Evolutionary conservation across 2,797 vertebrate genomes (phyloP).

Genomic region (Astyanax mexicanus): DNA sequence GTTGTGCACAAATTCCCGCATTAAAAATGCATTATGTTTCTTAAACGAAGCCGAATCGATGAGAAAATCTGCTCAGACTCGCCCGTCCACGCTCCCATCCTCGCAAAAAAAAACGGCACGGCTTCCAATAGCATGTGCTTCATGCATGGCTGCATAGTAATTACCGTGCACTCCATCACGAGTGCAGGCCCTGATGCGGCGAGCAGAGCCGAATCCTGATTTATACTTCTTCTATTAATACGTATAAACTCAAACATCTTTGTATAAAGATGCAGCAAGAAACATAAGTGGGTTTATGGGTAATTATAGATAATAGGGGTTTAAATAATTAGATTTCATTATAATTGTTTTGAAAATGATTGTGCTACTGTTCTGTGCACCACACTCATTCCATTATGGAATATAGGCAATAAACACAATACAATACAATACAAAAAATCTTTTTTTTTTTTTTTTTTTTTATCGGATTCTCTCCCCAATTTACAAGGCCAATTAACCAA

Average conservation of each 20-base stretch:
- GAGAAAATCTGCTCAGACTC: constrained; percentile 14
- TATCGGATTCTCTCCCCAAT: no score
- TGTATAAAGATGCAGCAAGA: not conserved
- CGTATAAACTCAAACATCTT: not conserved
- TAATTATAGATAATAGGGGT: not conserved
- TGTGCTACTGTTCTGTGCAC: no score
- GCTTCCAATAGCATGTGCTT: constrained; percentile 13
- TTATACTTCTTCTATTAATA: not conserved
- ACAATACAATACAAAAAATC: no score
- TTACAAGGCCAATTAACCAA: no score
- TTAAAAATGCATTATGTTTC: constrained; percentile 30
- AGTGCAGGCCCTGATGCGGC: not conserved
- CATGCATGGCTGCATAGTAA: constrained; percentile 35
- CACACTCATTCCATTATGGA: no score
- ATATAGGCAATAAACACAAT: no score
- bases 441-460: no score
- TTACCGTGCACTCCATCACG: constrained; percentile 28
- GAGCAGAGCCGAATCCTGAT: not conserved
- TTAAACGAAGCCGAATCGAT: constrained; percentile 26
- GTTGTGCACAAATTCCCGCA: not conserved
- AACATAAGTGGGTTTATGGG: not conserved
- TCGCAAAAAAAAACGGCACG: constrained; percentile 7
- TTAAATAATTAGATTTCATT: not conserved
- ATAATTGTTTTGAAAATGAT: not conserved
- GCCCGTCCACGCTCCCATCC: not conserved